Conservation (phyloP, 1,140 invertebrate genomes). For the Drosophila burlai region DNA sequence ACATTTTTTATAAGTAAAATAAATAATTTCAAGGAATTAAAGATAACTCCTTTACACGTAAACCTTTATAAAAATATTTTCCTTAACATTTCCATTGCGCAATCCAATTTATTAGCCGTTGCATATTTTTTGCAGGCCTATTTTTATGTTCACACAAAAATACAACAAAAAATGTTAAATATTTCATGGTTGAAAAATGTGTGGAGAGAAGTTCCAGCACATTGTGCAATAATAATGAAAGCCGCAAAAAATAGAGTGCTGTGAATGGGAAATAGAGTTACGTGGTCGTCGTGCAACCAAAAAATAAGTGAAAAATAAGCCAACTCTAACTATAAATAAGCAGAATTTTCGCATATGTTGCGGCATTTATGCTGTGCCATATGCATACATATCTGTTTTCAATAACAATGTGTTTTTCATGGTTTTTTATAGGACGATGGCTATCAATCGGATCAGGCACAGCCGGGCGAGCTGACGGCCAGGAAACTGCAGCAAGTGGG, state of each 20-base stretch:
- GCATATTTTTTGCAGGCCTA: constrained; percentile 2
- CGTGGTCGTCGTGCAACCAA: constrained; percentile 20
- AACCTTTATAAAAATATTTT: not conserved
- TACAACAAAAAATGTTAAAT: constrained; percentile 25
- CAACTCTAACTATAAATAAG: constrained; percentile 18
- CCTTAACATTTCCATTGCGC: not conserved
- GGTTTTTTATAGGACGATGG: constrained; percentile 21
- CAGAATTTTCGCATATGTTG: constrained; percentile 15
- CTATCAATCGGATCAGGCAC: constrained; percentile 65
- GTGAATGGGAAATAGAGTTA: constrained; percentile 31
- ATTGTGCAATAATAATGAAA: constrained; percentile 68
- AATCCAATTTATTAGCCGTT: constrained; percentile 44
- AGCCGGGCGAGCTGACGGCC: constrained; percentile 43
- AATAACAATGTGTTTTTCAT: constrained; percentile 18
- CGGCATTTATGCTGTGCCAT: constrained; percentile 25
- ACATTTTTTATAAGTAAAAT: not conserved
- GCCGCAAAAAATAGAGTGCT: constrained; percentile 14
- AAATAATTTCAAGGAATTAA: not conserved
- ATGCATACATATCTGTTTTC: constrained; percentile 31
- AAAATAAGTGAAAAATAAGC: constrained; percentile 9
- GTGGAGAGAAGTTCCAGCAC: constrained; percentile 7
- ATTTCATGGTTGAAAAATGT: constrained; percentile 50
- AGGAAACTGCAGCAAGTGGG: constrained; percentile 54
- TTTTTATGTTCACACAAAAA: constrained; percentile 13
- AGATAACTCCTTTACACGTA: not conserved